Evolutionary conservation across 2,797 vertebrate species (phyloP), one percentile per base, ranked within the genome.

Genomic region (Myripristis jacobus): DNA sequence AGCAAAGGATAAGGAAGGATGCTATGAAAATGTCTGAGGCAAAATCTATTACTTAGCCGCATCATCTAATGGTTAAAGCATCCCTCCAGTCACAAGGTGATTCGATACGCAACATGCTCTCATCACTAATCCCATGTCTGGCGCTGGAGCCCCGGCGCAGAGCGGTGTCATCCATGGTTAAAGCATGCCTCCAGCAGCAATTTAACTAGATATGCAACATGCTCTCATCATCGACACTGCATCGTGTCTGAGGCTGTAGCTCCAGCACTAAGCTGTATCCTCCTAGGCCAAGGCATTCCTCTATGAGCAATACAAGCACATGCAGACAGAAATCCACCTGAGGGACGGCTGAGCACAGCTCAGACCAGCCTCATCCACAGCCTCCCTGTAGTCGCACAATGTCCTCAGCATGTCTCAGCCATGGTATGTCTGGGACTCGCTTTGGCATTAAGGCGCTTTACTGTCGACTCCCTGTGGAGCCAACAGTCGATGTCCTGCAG

Each of bases 71-170:
- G n/a, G 34, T 11, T 36, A 36, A 36, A 36, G 34, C 34, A 5
- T 36, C 34, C 34, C 34, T 36, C 34, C 11, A 36, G 6, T 5
- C 34, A 36, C 5, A 36, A 11, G 5, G 34, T n/a, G n/a, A n/a
- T n/a, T n/a, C n/a, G n/a, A n/a, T n/a, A n/a, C n/a, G n/a, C n/a
- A n/a, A n/a, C n/a, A n/a, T n/a, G n/a, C 70, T 70, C 79, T 79
- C 65, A 64, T 81, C 61, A 63, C 58, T 85, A 86, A 85, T 88
- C 81, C 75, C 77, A 70, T 61, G 58, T 83, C 62, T 69, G 74
- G 56, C 66, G 79, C 84, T 76, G 70, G 0, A 61, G 81, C 68
- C 68, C 63, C 56, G 56, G 80, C 66, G 62, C 57, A n/a, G 68
- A 80, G 79, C n/a, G n/a, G 66, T 66, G 82, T 71, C 73, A 55